Evolutionary conservation across 30 jellyfish, hydroid and myxozoan genomes (phyloP), one percentile per base, ranked within the genome.

Genomic region (Chrysaora quinquecirrha): DNA sequence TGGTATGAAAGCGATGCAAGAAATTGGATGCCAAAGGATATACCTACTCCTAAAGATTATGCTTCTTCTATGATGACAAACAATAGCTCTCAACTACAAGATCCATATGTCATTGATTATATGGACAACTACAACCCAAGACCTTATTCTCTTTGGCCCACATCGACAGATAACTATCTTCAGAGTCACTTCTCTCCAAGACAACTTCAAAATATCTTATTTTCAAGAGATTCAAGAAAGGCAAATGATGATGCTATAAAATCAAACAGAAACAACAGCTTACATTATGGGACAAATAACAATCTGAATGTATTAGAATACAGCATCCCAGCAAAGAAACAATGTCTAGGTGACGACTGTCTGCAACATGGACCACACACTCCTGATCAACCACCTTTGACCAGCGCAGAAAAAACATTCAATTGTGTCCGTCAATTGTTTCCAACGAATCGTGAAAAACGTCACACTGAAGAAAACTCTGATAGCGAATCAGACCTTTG

Each of bases 401-500:
- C 63, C 48, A 64, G 43, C 24, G 63, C 60, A 33, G 79, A 43
- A 34, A 82, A 70, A 56, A 33, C 85, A 7, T 31, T 82, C 79
- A 72, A 71, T 35, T 82, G 92, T 35, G 92, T 54, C 11, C 34
- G 92, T 18, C 50, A 85, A 35, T 76, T 82, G 24, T 82, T 82
- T 35, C 92, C 92, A 29, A 23, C 85, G 23, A 69, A 56, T 23
- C 14, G 24, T 18, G 79, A 60, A 10, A 33, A 49, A 43, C 38
- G 48, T 22, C 20, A 30, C 31, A 64, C 82, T 23, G 50, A 46
- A 34, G 92, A 82, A 21, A n/a, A n/a, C n/a, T 82, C 92, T 2
- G 92, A 82, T 50, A 82, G 80, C 27, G 92, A 82, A 33, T 82
- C 92, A 1, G 92, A 82, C 19, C 66, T 82, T 32, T 82, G 92